Conservation (phyloP, 2,888 invertebrate genomes). For the Ypsolopha sequella region DNA sequence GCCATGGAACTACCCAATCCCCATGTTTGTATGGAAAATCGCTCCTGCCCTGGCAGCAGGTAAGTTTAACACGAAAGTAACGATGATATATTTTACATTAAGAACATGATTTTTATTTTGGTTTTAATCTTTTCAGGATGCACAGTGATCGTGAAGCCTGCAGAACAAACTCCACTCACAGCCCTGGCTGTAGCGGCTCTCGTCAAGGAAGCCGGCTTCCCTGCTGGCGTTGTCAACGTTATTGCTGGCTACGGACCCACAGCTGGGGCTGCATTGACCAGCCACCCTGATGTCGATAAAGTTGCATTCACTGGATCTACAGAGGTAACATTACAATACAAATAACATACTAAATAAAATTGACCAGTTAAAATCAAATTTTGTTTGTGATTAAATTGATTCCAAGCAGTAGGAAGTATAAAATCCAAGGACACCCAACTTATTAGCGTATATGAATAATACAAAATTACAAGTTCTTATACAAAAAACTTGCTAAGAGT, state of each 20-base stretch:
- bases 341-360: no score
- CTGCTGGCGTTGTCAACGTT: conserved; percentile 90
- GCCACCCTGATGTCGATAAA: conserved; percentile 83
- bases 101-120: no score
- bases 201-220: conserved; percentile 90
- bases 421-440: no score
- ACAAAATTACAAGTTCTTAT: no score
- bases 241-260: conserved; percentile 86
- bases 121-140: conserved; percentile 59
- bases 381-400: no score
- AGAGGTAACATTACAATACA: conserved; percentile 25
- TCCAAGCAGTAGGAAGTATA: no score
- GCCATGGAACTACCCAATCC: conserved; percentile 92
- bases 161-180: conserved; percentile 94
- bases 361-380: no score
- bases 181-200: conserved; percentile 89
- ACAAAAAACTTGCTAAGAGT: no score
- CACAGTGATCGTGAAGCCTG: conserved; percentile 89
- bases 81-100: not conserved
- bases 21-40: conserved; percentile 96
- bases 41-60: conserved; percentile 80
- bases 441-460: no score
- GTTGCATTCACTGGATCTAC: conserved; percentile 79
- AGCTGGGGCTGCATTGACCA: conserved; percentile 81
- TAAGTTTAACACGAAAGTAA: conserved; percentile 14